These are phyloP conservation scores for Cylindroiulus punctatus DNA, from an alignment of 2,888 invertebrate genomes.

Conservation along the genomic window DNA sequence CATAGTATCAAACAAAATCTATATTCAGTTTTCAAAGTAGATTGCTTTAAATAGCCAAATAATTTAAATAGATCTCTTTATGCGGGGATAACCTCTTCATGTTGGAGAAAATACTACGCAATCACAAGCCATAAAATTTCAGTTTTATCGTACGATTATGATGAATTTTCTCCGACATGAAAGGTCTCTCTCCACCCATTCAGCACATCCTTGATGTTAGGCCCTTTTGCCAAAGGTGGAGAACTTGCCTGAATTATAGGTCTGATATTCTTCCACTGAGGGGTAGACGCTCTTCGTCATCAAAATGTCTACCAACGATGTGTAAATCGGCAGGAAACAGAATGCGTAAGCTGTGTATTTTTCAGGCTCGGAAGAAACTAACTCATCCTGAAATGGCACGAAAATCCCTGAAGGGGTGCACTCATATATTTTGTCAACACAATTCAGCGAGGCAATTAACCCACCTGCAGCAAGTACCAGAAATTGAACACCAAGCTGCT, in stretches of 20 bases:
- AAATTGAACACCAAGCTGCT: constrained; percentile 88
- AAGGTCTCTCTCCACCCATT: too few species aligned
- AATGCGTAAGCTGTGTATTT: constrained; percentile 69
- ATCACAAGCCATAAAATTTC: too few species aligned
- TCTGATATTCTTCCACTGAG: constrained; percentile 69
- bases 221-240: too few species aligned
- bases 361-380: constrained; percentile 69
- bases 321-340: constrained; percentile 80
- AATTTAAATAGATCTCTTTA: too few species aligned
- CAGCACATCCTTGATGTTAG: too few species aligned
- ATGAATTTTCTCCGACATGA: too few species aligned
- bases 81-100: too few species aligned
- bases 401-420: background rate
- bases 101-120: too few species aligned
- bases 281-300: constrained; percentile 84
- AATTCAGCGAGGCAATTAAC: constrained; percentile 53
- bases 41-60: too few species aligned
- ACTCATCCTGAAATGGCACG: constrained; percentile 71
- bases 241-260: constrained; percentile 65
- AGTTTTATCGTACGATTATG: too few species aligned
- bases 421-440: background rate
- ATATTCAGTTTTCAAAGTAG: too few species aligned
- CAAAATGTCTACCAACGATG: constrained; percentile 79
- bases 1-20: too few species aligned
- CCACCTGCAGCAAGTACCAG: constrained; percentile 90